These are phyloP conservation scores for Coboldia fuscipes DNA, from an alignment of 1,140 invertebrate species.

Conservation along the genomic window DNA sequence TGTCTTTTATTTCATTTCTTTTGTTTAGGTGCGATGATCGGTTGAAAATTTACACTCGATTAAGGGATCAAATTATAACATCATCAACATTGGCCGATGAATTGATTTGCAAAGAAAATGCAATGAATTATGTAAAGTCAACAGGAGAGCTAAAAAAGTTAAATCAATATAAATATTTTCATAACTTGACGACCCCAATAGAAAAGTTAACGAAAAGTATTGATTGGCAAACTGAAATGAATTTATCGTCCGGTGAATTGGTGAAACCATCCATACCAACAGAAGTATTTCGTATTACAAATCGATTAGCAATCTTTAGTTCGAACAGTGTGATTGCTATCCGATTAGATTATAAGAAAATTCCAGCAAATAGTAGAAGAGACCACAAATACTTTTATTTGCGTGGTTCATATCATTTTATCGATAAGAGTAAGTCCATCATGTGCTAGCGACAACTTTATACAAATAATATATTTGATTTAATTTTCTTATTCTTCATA, in stretches of 20 bases:
- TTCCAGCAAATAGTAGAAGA: not conserved
- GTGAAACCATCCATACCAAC: not conserved
- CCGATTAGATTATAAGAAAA: conserved; percentile 11
- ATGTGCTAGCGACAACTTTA: no score
- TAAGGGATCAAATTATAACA: not conserved
- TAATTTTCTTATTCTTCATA: no score
- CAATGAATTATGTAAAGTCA: not conserved
- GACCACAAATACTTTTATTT: conserved; percentile 11
- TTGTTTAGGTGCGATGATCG: not conserved
- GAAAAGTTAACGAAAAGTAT: no score
- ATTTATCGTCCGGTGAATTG: no score
- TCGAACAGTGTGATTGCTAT: conserved; percentile 12
- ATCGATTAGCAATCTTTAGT: conserved; percentile 10
- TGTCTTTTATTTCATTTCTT: not conserved
- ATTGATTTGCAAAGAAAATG: not conserved
- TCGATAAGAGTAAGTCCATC: conserved; percentile 13
- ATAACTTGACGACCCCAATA: no score
- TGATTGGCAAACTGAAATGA: no score
- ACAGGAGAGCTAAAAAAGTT: no score
- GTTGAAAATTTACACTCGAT: not conserved
- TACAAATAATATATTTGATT: no score
- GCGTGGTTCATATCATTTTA: conserved; percentile 15
- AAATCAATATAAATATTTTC: no score
- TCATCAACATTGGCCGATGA: not conserved
- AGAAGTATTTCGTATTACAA: not conserved